A percentile compares a stretch with the other conserved stretches of the same genome.
Conservation (phyloP, 2,888 invertebrate species). For the Rotaria macrura region DNA sequence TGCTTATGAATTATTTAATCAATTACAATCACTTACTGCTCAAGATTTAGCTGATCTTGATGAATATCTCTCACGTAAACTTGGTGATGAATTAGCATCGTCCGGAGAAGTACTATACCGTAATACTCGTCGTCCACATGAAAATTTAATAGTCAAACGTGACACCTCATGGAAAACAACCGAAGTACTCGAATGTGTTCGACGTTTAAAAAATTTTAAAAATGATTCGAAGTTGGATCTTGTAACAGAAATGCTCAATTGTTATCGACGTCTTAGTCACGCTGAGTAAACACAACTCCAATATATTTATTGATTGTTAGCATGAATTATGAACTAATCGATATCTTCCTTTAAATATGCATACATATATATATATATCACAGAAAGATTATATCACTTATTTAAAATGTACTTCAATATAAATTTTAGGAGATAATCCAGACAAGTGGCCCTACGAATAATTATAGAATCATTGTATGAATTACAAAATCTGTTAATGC, state of each 20-base stretch:
- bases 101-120: background rate
- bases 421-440: too few relatives aligned
- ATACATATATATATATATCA: too few relatives aligned
- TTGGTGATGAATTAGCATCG: background rate
- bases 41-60: background rate
- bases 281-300: too few relatives aligned
- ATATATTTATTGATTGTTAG: too few relatives aligned
- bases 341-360: too few relatives aligned
- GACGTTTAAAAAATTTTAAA: background rate
- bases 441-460: too few relatives aligned
- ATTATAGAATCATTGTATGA: too few relatives aligned
- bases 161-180: constrained; percentile 10
- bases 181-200: constrained; percentile 1
- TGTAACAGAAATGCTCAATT: constrained; percentile 2
- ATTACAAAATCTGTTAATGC: too few relatives aligned
- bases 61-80: background rate
- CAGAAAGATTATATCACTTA: too few relatives aligned
- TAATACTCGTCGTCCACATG: background rate
- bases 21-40: background rate
- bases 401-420: too few relatives aligned
- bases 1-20: background rate
- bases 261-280: background rate
- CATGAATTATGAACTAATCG: too few relatives aligned
- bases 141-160: background rate
- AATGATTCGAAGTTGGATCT: background rate